These are phyloP conservation scores for Micromussa lordhowensis DNA, from an alignment of 92 coral and sea anemone species.

Conservation along the genomic window DNA sequence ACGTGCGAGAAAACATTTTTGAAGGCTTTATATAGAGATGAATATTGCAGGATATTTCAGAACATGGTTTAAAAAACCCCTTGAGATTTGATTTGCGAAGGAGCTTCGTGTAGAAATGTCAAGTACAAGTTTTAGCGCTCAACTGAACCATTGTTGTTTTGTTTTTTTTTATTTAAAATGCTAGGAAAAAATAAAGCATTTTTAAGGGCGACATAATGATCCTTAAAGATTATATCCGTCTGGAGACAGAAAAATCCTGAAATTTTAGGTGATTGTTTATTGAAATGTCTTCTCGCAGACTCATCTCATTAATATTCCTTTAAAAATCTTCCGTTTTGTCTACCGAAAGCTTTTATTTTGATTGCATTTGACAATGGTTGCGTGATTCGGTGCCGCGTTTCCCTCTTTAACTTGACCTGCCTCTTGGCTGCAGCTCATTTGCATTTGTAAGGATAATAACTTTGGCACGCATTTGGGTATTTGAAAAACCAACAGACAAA, in stretches of 20 bases:
- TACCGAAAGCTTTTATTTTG: conserved; percentile 7
- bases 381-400: background rate
- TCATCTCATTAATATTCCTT: conserved; percentile 27
- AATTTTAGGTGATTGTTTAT: background rate
- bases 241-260: background rate
- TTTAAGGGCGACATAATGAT: background rate
- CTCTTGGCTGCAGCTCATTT: background rate
- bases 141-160: background rate
- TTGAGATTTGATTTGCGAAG: background rate
- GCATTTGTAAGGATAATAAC: conserved; percentile 30
- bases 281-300: conserved; percentile 1
- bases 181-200: background rate
- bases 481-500: conserved; percentile 9
- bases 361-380: background rate
- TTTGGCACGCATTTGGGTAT: conserved; percentile 16
- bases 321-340: background rate
- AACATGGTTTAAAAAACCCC: background rate
- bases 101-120: background rate
- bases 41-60: background rate
- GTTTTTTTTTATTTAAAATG: too few species aligned
- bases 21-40: background rate
- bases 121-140: background rate
- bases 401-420: background rate
- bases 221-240: background rate
- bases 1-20: background rate